phyloP scores from a whole-genome alignment of 2,888 invertebrate genomes.

The Nymphalis urticae region DNA sequence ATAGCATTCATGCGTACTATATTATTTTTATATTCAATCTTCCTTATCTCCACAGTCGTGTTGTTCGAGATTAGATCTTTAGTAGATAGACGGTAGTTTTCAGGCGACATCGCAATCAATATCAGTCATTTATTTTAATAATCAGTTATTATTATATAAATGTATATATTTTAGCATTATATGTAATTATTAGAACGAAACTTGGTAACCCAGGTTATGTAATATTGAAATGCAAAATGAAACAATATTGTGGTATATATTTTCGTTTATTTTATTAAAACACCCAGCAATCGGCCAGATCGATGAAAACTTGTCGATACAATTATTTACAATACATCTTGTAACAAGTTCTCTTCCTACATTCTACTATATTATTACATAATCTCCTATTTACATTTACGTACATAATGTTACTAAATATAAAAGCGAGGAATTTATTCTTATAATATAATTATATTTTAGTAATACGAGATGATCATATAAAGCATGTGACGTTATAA shows the following conservation, averaged over 20 bases:
- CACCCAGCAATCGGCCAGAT: conserved; percentile 43
- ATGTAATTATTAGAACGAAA: too few relatives aligned
- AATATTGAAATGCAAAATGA: conserved; percentile 9
- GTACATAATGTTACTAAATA: conserved; percentile 14
- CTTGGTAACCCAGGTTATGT: too few relatives aligned
- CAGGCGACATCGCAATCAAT: too few relatives aligned
- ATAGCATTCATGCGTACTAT: too few relatives aligned
- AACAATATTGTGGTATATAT: conserved; percentile 24
- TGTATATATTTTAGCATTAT: too few relatives aligned
- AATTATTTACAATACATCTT: conserved; percentile 24
- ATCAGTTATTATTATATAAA: too few relatives aligned
- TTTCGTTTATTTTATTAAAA: conserved; percentile 55
- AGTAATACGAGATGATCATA: background rate
- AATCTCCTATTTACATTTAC: conserved; percentile 29
- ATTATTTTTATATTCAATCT: too few relatives aligned
- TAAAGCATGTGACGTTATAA: background rate
- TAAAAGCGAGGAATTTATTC: conserved; percentile 22
- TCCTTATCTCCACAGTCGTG: too few relatives aligned
- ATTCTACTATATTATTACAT: conserved; percentile 11
- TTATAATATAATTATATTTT: background rate
- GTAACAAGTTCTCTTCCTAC: conserved; percentile 25
- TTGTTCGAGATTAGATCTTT: too few relatives aligned
- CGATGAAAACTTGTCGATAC: conserved; percentile 30
- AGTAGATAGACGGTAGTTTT: too few relatives aligned
- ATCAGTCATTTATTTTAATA: too few relatives aligned